Evolutionary conservation across 2,797 vertebrate species (phyloP).

Genomic region (Oreonectes daqikongensis): DNA sequence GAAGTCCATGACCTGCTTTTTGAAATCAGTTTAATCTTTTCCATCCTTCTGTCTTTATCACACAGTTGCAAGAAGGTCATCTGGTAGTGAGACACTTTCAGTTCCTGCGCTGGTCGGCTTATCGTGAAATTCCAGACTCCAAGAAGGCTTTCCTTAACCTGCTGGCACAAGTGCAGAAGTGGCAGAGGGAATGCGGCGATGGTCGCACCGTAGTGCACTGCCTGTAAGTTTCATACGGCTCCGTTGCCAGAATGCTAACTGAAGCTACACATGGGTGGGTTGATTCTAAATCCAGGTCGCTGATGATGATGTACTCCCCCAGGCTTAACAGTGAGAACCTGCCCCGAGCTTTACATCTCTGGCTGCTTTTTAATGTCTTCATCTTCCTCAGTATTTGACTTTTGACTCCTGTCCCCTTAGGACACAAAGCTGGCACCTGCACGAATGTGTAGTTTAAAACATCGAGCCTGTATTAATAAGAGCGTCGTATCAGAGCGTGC

Average conservation of each 20-base stretch:
- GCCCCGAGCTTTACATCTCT: conserved; percentile 18
- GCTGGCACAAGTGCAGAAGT: conserved; percentile 90
- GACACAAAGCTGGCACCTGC: conserved; percentile 55
- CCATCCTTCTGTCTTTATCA: not conserved
- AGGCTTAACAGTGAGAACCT: not conserved
- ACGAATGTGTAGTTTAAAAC: conserved; percentile 44
- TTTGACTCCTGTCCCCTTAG: conserved; percentile 58
- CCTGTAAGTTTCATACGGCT: conserved; percentile 80
- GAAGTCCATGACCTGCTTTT: too few relatives aligned
- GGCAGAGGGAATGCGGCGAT: conserved; percentile 92
- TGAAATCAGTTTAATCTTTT: not conserved
- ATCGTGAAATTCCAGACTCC: conserved; percentile 92
- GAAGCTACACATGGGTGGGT: not conserved
- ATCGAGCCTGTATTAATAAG: conserved; percentile 61
- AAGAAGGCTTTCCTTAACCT: conserved; percentile 94
- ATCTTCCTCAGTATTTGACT: conserved; percentile 33
- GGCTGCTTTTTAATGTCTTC: conserved; percentile 20
- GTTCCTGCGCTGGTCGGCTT: conserved; percentile 95
- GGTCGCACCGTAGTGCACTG: conserved; percentile 92
- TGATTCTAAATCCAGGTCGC: conserved; percentile 30
- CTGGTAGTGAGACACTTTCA: conserved; percentile 94
- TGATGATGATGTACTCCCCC: not conserved
- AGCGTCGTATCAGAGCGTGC: conserved; percentile 57
- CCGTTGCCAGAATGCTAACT: not conserved
- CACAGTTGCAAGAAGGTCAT: conserved; percentile 91